These are phyloP conservation scores for Galago senegalensis DNA, from an alignment of 2,797 vertebrate species.

Conservation along the genomic window DNA sequence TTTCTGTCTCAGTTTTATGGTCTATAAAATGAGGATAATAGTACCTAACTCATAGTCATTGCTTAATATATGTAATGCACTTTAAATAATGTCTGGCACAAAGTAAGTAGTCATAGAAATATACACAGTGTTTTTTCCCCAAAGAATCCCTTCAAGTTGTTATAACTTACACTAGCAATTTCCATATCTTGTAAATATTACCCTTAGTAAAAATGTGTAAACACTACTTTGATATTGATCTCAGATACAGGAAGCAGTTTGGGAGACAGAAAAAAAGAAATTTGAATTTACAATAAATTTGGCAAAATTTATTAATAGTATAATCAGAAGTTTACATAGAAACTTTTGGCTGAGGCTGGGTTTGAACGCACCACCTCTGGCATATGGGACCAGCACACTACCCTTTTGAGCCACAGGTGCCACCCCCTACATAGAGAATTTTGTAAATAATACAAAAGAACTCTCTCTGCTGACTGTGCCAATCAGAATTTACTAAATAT, in stretches of 20 bases:
- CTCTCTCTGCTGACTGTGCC: background rate
- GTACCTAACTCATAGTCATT: background rate
- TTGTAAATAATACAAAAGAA: background rate
- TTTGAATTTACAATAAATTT: constrained; percentile 45
- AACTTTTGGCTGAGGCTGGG: background rate
- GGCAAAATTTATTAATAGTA: background rate
- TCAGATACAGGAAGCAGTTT: background rate
- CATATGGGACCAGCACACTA: too few relatives aligned
- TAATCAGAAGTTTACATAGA: constrained; percentile 13
- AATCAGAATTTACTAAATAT: constrained; percentile 41
- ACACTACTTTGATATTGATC: background rate
- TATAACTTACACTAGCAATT: background rate
- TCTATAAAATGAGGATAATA: constrained; percentile 20
- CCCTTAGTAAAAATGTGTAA: background rate
- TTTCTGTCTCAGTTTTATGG: background rate
- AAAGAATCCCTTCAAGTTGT: background rate
- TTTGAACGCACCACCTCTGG: too few relatives aligned
- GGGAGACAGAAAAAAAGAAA: background rate
- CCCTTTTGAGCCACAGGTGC: too few relatives aligned
- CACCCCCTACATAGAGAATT: background rate
- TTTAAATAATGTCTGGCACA: background rate
- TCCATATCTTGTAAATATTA: background rate
- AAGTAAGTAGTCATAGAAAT: constrained; percentile 14
- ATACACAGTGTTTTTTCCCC: background rate
- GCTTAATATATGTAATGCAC: background rate